Evolutionary conservation across 2,888 invertebrate species (phyloP).

Genomic region (Rhingia campestris): DNA sequence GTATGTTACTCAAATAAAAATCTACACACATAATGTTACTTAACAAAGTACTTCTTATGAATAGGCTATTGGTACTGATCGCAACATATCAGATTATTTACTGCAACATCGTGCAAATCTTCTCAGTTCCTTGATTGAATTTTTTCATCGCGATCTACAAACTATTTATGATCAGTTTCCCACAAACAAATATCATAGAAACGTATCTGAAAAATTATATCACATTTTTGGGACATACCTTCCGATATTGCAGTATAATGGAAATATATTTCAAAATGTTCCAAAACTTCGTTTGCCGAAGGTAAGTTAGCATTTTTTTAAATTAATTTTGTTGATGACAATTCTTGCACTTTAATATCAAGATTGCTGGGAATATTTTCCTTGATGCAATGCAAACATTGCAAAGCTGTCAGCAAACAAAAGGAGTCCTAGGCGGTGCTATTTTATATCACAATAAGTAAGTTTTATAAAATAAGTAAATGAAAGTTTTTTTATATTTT

Average conservation of each 20-base stretch:
- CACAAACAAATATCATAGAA: slow-evolving; percentile 82
- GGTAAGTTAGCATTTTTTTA: slow-evolving; percentile 82
- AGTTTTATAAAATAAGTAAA: slow-evolving; percentile 78
- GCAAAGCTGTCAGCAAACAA: slow-evolving; percentile 91
- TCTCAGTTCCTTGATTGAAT: slow-evolving; percentile 89
- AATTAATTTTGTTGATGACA: slow-evolving; percentile 1
- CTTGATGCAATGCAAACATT: slow-evolving; percentile 93
- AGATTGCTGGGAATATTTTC: slow-evolving; percentile 94
- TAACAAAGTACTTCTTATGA: not conserved
- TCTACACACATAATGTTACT: too few species aligned
- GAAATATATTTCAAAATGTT: slow-evolving; percentile 92
- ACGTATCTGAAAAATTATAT: slow-evolving; percentile 89
- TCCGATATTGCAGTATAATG: slow-evolving; percentile 91
- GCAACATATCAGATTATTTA: slow-evolving; percentile 92
- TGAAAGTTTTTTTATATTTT: too few species aligned
- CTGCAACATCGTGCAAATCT: slow-evolving; percentile 90
- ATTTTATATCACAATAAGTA: slow-evolving; percentile 95
- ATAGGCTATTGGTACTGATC: slow-evolving; percentile 94
- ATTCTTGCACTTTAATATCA: slow-evolving; percentile 75
- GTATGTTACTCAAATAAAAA: slow-evolving; percentile 84
- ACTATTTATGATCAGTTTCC: slow-evolving; percentile 86
- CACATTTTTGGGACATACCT: slow-evolving; percentile 95
- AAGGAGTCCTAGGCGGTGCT: slow-evolving; percentile 92
- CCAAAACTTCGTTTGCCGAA: slow-evolving; percentile 92
- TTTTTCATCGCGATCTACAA: slow-evolving; percentile 93